Base-by-base conservation (phyloP, 2,113 vertebrate species). In the Alosa alosa region DNA sequence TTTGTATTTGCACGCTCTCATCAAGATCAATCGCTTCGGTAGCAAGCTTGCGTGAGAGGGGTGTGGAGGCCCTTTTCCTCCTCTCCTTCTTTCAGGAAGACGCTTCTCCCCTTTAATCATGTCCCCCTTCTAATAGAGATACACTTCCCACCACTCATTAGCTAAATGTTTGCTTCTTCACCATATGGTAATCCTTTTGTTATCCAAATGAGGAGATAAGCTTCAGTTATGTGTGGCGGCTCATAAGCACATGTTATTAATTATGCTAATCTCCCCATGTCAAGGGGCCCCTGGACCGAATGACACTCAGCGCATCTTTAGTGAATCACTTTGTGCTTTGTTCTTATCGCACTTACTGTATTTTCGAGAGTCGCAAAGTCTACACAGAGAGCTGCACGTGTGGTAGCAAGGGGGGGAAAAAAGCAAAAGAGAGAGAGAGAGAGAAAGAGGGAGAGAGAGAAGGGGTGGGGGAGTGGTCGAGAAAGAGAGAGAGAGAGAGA, bases 231-330 rank as follows among this genome's bases (percentile, higher is more conserved):
- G 85, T 82, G 85, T 13, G 6, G 81, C 20, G 83, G 36, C 44
- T 82, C 82, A 86, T 50, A 44, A 84, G 60, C 86, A 85, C 83
- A 46, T 86, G 84, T 81, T 87, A 75, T 49, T 84, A 81, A 86
- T 84, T 83, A 85, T 47, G 55, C 15, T 72, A n/a, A 57, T 81
- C 81, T 46, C 20, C 46, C 60, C 11, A 47, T 36, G 82, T 31
- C 85, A 82, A 68, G 81, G 64, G 52, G 36, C 41, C 50, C 20
- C 36, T 0, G 31, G 72, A 78, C 36, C 10, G 11, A 78, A 41
- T 17, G 72, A 78, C 72, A 78, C 72, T 78, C 4, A 15, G 25
- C 72, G 39, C 31, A 39, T 78, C 36, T 78, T 78, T 41, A 78
- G 36, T 39, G 31, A 78, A 41, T 78, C 72, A 78, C 13, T 39